Evolutionary conservation across 2,888 invertebrate species (phyloP).

Genomic region (Epinotia ramella): DNA sequence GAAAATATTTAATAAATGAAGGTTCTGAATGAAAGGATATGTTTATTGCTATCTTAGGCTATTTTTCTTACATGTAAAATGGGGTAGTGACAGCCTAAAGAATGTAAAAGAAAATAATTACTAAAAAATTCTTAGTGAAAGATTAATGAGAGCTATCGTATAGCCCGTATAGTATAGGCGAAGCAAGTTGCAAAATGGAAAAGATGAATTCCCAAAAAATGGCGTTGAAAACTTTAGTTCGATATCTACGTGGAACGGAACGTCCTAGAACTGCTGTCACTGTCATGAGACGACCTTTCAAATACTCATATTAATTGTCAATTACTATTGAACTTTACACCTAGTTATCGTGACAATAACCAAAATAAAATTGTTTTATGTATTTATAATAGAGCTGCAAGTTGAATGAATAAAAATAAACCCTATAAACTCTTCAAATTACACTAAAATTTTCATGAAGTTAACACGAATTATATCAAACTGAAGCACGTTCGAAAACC

Average conservation of each 20-base stretch:
- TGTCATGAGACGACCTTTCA: constrained; percentile 1
- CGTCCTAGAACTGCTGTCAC: not conserved
- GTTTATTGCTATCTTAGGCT: not conserved
- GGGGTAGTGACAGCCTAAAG: too few species aligned
- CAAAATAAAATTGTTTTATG: not conserved
- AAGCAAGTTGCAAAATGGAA: too few species aligned
- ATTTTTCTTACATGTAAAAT: too few species aligned
- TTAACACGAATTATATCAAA: not conserved
- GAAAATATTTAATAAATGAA: not conserved
- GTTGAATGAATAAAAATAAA: not conserved
- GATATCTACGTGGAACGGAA: not conserved
- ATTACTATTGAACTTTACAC: not conserved
- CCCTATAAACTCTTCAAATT: not conserved
- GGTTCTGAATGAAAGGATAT: not conserved
- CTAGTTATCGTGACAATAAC: not conserved
- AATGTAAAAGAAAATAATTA: too few species aligned
- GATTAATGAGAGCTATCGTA: too few species aligned
- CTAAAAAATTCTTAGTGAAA: too few species aligned
- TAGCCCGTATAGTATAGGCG: too few species aligned
- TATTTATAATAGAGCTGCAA: not conserved
- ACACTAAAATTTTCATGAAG: too few species aligned
- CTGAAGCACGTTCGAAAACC: constrained; percentile 25
- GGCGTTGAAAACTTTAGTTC: not conserved
- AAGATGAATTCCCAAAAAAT: too few species aligned
- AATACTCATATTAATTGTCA: not conserved